Conservation (phyloP, 2,113 vertebrate genomes). For the Gracilinanus agilis region DNA sequence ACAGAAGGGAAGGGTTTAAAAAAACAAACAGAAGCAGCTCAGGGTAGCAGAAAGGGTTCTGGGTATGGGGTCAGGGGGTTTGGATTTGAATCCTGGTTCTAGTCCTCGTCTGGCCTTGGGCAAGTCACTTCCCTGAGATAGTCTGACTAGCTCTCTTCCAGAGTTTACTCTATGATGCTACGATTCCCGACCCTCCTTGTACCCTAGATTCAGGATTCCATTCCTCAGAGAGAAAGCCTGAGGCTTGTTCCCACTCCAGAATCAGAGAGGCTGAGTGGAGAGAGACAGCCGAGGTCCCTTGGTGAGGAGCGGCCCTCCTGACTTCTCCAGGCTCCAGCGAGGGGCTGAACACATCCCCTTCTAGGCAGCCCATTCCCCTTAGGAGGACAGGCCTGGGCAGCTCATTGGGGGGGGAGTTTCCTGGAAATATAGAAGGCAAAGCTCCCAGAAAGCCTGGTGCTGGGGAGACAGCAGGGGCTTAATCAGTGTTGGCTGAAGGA, state of each 20-base stretch:
- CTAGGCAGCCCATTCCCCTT: neutral
- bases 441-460: too few species aligned
- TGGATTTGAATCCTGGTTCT: neutral
- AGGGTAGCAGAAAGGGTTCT: neutral
- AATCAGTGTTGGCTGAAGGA: neutral
- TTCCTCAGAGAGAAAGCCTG: neutral
- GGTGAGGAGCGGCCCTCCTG: neutral
- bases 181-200: neutral
- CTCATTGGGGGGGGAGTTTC: too few species aligned
- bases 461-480: neutral
- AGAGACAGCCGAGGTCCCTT: neutral
- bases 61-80: too few species aligned
- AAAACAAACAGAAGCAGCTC: too few species aligned
- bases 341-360: too few species aligned
- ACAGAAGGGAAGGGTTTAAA: too few species aligned
- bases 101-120: neutral
- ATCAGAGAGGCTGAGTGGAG: neutral
- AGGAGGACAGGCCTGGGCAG: too few species aligned
- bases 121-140: neutral
- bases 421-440: too few species aligned
- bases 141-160: neutral
- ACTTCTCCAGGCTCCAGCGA: neutral
- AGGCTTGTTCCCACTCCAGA: neutral
- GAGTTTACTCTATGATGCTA: neutral
- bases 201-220: neutral